Evolutionary conservation across 2,113 vertebrate genomes (phyloP).

Genomic region (Ranitomeya imitator): DNA sequence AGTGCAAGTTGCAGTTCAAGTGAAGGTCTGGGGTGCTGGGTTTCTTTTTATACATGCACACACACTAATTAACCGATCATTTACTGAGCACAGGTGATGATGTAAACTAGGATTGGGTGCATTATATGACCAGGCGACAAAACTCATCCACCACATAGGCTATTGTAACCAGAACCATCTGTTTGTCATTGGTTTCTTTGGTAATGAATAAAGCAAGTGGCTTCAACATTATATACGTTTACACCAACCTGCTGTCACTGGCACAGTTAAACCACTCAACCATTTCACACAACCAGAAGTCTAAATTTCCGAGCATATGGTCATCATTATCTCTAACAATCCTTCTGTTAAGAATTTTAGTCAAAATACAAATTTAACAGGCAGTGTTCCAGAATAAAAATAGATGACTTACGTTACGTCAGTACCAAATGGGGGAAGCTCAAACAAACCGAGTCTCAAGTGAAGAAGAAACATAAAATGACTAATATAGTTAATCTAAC

Average conservation of each 20-base stretch:
- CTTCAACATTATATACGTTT: conserved; percentile 53
- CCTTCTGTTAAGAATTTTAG: conserved; percentile 50
- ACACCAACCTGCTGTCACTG: conserved; percentile 54
- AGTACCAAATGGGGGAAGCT: conserved; percentile 25
- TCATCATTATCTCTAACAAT: conserved; percentile 59
- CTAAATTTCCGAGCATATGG: conserved; percentile 58
- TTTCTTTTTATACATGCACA: too few relatives aligned
- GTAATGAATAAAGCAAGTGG: conserved; percentile 49
- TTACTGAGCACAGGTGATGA: too few relatives aligned
- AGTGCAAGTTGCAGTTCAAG: too few relatives aligned
- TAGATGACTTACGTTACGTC: conserved; percentile 36
- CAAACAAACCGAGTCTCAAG: conserved; percentile 37
- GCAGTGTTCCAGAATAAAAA: conserved; percentile 46
- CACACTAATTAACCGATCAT: too few relatives aligned
- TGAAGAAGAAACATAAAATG: conserved; percentile 33
- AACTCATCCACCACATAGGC: conserved; percentile 37
- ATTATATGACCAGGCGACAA: too few relatives aligned
- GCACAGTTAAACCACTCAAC: conserved; percentile 44
- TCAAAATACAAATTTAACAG: conserved; percentile 47
- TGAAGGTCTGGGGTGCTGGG: too few relatives aligned
- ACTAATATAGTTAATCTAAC: conserved; percentile 47
- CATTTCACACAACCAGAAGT: conserved; percentile 44
- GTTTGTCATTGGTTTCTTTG: conserved; percentile 48
- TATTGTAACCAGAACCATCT: conserved; percentile 53
- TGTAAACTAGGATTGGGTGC: too few relatives aligned